Conservation (phyloP, 23 tunicate genomes). For the Diplosoma virens region DNA sequence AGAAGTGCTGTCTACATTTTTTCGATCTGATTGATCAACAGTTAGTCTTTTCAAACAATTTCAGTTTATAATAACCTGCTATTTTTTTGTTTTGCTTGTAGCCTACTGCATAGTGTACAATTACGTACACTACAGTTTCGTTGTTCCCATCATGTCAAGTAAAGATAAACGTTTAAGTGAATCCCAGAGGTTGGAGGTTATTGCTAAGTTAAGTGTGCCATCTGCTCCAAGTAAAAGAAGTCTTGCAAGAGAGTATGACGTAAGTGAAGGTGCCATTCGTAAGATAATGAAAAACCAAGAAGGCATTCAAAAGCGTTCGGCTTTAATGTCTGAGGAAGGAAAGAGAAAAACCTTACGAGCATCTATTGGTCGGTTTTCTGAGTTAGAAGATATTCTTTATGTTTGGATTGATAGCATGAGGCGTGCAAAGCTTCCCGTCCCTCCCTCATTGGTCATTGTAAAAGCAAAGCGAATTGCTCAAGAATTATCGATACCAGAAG, state of each 20-base stretch:
- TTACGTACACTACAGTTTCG: no score
- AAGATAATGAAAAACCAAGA: slow-evolving; percentile 18
- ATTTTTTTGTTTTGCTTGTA: no score
- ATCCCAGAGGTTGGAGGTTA: no score
- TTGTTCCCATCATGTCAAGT: no score
- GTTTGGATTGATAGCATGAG: slow-evolving; percentile 49
- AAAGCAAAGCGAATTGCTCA: slow-evolving; percentile 55
- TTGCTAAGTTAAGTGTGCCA: slow-evolving; percentile 32
- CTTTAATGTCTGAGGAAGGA: slow-evolving; percentile 41
- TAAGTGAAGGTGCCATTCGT: slow-evolving; percentile 37
- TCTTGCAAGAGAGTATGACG: slow-evolving; percentile 39
- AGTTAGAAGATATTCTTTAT: slow-evolving; percentile 41
- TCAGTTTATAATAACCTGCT: no score
- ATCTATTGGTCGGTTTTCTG: slow-evolving; percentile 39
- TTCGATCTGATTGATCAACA: no score
- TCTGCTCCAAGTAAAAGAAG: slow-evolving; percentile 37
- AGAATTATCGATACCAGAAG: slow-evolving; percentile 36
- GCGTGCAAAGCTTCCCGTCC: slow-evolving; percentile 35
- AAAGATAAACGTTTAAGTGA: no score
- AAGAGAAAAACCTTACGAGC: slow-evolving; percentile 34
- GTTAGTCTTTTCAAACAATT: no score
- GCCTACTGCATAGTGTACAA: no score
- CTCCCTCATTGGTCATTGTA: slow-evolving; percentile 52
- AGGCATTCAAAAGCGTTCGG: slow-evolving; percentile 39
- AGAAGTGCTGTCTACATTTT: no score